Percentiles rank a stretch among this genome's conserved stretches.
phyloP scores from a whole-genome alignment of 1,140 invertebrate genomes.

The Diachasma alloeum region DNA sequence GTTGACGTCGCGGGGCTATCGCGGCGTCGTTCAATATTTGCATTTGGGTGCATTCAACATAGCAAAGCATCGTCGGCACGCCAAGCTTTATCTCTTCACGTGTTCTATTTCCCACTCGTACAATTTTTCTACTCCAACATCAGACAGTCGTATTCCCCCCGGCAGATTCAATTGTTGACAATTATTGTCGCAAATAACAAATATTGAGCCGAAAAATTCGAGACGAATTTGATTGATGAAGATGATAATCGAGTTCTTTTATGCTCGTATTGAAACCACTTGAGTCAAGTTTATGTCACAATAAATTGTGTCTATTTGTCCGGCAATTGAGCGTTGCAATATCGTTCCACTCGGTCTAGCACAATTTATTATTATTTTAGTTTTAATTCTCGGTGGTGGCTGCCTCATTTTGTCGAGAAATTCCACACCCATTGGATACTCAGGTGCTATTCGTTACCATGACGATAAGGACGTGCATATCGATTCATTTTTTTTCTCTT shows the following conservation, averaged over 20 bases:
- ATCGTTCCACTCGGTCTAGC: not conserved
- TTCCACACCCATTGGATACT: constrained; percentile 14
- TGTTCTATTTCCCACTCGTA: constrained; percentile 8
- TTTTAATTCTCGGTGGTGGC: not conserved
- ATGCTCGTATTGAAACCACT: not conserved
- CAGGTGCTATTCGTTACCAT: constrained; percentile 32
- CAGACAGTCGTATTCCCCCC: too few relatives aligned
- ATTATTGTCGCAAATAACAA: too few relatives aligned
- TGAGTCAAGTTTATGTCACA: not conserved
- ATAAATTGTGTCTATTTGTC: not conserved
- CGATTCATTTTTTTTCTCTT: constrained; percentile 33
- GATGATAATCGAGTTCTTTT: not conserved
- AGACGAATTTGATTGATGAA: too few relatives aligned
- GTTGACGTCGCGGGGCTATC: constrained; percentile 25
- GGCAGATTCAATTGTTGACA: too few relatives aligned
- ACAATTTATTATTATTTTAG: not conserved
- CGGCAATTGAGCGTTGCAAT: not conserved
- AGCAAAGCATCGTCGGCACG: not conserved
- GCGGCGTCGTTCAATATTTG: not conserved
- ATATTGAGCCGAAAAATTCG: not conserved
- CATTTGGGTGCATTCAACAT: not conserved
- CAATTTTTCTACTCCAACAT: not conserved
- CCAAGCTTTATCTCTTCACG: not conserved
- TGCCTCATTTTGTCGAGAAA: not conserved
- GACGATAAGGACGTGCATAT: constrained; percentile 40